Conservation (phyloP, 2,797 vertebrate species). For the Acrocephalus scirpaceus region DNA sequence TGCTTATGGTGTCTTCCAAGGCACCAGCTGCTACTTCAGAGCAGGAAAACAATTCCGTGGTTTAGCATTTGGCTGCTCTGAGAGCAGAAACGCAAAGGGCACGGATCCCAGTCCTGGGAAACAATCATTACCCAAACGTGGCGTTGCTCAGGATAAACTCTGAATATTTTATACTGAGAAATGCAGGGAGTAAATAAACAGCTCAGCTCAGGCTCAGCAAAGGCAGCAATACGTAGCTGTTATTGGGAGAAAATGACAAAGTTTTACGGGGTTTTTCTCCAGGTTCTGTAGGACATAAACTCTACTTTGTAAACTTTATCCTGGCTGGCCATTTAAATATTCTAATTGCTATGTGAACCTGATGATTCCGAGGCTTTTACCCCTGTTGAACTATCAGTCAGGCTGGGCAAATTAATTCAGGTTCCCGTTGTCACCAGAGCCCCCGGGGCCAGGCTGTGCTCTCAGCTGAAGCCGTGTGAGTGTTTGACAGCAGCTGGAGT, state of each 20-base stretch:
- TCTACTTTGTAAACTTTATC: not conserved
- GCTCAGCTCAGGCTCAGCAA: not conserved
- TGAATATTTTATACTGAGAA: conserved; percentile 31
- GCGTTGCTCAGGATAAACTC: conserved; percentile 28
- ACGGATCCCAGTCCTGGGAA: conserved; percentile 47
- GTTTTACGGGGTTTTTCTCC: not conserved
- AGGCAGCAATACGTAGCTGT: not conserved
- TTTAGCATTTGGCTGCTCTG: conserved; percentile 44
- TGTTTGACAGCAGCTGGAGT: not conserved
- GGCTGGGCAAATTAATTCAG: conserved; percentile 26
- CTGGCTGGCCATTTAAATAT: not conserved
- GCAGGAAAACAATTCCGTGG: conserved; percentile 50
- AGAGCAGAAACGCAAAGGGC: conserved; percentile 58
- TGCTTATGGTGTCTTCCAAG: conserved; percentile 69
- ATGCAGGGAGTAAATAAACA: not conserved
- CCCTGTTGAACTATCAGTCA: not conserved
- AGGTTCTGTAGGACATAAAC: not conserved
- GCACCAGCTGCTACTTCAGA: conserved; percentile 65
- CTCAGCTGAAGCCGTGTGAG: not conserved
- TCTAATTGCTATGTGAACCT: not conserved
- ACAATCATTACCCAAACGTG: not conserved
- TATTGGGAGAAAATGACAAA: not conserved
- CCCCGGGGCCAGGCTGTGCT: not conserved
- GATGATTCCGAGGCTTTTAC: not conserved
- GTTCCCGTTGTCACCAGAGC: not conserved